Conservation (phyloP, 2,888 invertebrate genomes). For the Hirtodrosophila cameraria region DNA sequence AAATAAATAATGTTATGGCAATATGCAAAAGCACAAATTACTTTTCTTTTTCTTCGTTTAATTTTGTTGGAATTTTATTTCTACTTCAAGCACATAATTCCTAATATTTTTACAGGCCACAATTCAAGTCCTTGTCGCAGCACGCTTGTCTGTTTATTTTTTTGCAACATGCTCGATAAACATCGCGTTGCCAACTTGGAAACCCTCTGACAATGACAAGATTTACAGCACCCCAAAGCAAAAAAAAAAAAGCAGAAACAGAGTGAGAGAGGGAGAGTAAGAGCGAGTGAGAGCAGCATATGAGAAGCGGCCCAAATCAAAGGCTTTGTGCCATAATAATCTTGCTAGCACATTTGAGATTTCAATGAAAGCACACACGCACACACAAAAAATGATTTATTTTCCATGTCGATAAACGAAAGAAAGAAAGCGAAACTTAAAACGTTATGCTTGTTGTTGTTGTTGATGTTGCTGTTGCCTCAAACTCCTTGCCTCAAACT, state of each 20-base stretch:
- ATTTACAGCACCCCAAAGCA: constrained; percentile 64
- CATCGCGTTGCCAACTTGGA: constrained; percentile 47
- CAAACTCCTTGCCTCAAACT: too few species aligned
- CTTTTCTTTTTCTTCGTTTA: background rate
- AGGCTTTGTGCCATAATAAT: constrained; percentile 73
- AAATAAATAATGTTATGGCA: constrained; percentile 30
- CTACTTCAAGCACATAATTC: constrained; percentile 35
- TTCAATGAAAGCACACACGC: constrained; percentile 64
- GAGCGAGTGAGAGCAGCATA: background rate
- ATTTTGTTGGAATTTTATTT: constrained; percentile 6
- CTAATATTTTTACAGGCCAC: constrained; percentile 27
- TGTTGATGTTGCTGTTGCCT: too few species aligned
- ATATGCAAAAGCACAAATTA: constrained; percentile 35
- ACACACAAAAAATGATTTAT: constrained; percentile 66
- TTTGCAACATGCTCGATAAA: constrained; percentile 58
- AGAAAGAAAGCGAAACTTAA: constrained; percentile 72
- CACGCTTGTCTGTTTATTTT: constrained; percentile 42
- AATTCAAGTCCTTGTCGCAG: constrained; percentile 31
- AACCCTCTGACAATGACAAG: constrained; percentile 60
- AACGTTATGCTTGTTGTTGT: too few species aligned
- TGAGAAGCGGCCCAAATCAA: constrained; percentile 62
- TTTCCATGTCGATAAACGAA: constrained; percentile 74
- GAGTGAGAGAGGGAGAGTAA: background rate
- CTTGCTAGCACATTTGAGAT: constrained; percentile 69
- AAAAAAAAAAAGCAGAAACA: constrained; percentile 20